Evolutionary conservation across 2,888 invertebrate species (phyloP), one percentile per base, ranked within the genome.

Genomic region (Sinopyrophorus schimmeli): DNA sequence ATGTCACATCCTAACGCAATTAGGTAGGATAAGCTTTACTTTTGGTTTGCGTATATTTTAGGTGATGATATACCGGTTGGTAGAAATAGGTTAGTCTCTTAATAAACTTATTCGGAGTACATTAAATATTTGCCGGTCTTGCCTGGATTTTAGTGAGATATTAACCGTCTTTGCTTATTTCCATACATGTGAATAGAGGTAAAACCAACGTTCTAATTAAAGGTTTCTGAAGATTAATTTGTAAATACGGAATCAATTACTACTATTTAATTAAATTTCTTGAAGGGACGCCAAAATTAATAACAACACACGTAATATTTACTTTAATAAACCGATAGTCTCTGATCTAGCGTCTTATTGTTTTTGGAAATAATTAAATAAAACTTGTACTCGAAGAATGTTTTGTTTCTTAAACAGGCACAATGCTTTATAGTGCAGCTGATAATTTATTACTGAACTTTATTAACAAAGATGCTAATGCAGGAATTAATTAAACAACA

Each of bases 21-120:
- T 48, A 48, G 30, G 42, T 16, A 26, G 44, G 18, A 30, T 40
- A 32, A 40, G 37, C 40, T 31, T 38, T 50, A 44, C 31, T 40
- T 46, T 47, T 12, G 38, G 12, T 17, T 18, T 40, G 34, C 27
- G 30, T 26, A 26, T 37, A 41, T 47, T 52, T 52, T 47, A 52
- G 42, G 47, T 52, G 37, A 42, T 47, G 47, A 47, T 47, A 41
- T 47, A 47, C 47, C 18, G 30, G 24, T 16, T 6, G 35, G 35
- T 23, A 9, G 30, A 26, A 49, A 43, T 37, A 44, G 24, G 49
- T 31, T 44, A 34, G 27, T 37, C 35, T 37, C 40, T 47, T 53
- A 51, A 50, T 50, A 53, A 50, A 47, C 53, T 44, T 47, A 53
- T 47, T 53, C 30, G 39, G 46, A 30, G 39, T 40, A 50, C 50